Conservation (phyloP, 92 coral and sea anemone species). For the Zoanthus gigantus region DNA sequence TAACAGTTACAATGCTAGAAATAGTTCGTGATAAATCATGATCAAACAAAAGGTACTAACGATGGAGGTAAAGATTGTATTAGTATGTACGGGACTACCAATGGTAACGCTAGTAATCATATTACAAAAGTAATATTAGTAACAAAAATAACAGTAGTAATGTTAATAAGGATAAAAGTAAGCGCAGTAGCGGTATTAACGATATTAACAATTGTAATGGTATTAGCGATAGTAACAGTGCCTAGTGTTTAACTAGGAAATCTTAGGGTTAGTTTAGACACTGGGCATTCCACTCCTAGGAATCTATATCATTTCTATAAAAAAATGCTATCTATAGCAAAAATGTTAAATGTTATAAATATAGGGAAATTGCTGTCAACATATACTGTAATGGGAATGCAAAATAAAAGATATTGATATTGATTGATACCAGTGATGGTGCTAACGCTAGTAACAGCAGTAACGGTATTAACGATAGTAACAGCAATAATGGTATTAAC, state of each 20-base stretch:
- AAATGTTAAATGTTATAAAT: too few relatives aligned
- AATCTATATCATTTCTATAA: too few relatives aligned
- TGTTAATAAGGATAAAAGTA: neutral
- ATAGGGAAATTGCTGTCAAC: too few relatives aligned
- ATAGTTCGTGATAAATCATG: neutral
- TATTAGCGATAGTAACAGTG: neutral
- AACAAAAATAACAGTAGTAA: neutral
- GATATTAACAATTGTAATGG: neutral
- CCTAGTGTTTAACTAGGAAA: too few relatives aligned
- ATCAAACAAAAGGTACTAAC: neutral
- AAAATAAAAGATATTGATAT: too few relatives aligned
- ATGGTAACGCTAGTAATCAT: neutral
- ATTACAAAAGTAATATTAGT: neutral
- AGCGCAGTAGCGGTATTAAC: neutral
- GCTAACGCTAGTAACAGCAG: neutral
- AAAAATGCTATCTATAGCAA: too few relatives aligned
- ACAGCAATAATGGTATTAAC: neutral
- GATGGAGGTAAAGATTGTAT: too few relatives aligned
- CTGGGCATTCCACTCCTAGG: too few relatives aligned
- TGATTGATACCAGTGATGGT: too few relatives aligned
- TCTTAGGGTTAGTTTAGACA: too few relatives aligned
- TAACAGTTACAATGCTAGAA: too few relatives aligned
- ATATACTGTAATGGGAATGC: too few relatives aligned
- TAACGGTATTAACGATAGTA: neutral
- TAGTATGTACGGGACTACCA: neutral